Conservation (phyloP, 2,888 invertebrate species). For the Brassicogethes aeneus region DNA sequence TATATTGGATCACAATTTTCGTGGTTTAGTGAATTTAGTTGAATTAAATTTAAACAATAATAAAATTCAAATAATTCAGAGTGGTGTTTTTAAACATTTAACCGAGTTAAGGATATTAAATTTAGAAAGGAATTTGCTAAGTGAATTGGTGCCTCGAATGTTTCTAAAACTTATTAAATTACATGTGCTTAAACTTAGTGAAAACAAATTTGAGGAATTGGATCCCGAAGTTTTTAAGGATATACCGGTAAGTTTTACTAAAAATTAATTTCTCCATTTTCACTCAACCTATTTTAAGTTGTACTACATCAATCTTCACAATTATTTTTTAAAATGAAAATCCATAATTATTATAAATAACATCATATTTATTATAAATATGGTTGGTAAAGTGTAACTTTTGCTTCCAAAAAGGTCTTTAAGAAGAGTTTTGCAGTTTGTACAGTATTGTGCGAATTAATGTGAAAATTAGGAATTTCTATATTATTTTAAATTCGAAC, state of each 20-base stretch:
- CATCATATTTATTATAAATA: not conserved
- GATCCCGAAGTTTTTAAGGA: conserved; percentile 74
- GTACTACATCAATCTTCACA: not conserved
- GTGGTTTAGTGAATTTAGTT: conserved; percentile 63
- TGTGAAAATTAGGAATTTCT: too few relatives aligned
- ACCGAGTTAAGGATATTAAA: conserved; percentile 58
- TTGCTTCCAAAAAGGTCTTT: too few relatives aligned
- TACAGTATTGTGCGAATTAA: too few relatives aligned
- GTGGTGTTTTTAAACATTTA: conserved; percentile 66
- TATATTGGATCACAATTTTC: conserved; percentile 63
- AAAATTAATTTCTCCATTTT: not conserved
- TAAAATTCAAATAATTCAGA: conserved; percentile 63
- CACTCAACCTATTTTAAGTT: not conserved
- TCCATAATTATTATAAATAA: too few relatives aligned
- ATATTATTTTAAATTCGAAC: too few relatives aligned
- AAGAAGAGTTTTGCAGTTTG: too few relatives aligned
- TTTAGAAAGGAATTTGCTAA: conserved; percentile 58
- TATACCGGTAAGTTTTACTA: conserved; percentile 44
- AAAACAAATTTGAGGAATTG: conserved; percentile 64
- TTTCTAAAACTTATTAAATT: conserved; percentile 68
- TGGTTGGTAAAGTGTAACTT: not conserved
- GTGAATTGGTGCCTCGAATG: conserved; percentile 59
- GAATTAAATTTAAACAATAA: conserved; percentile 67
- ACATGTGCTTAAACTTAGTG: conserved; percentile 62
- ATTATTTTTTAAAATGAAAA: not conserved